Evolutionary conservation across 2,888 invertebrate genomes (phyloP), one percentile per base, ranked within the genome.

Genomic region (Hesperia comma): DNA sequence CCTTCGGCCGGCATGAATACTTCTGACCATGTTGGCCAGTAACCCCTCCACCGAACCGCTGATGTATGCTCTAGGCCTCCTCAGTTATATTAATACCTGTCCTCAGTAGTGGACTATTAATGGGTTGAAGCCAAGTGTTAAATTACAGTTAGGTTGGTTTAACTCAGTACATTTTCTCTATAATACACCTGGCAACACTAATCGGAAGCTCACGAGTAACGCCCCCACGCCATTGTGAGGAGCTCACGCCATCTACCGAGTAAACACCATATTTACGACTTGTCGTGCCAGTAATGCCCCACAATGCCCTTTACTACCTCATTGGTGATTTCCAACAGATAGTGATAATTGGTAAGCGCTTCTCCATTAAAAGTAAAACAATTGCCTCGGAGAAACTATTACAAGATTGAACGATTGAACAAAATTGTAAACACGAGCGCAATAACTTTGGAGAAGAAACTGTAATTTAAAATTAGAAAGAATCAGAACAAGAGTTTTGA

Each of bases 181-280:
- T 56, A 56, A 63, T 56, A 57, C 46, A 63, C 32, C 63, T 57
- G 63, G 63, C 41, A 64, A 64, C 60, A 66, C 54, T 61, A 46
- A 55, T 61, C 54, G 61, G 60, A 66, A 54, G 72, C 75, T 73
- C 71, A 63, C 67, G 64, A 57, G 72, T 49, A 66, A 79, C 86
- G 86, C 88, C 87, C 83, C 84, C 88, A 77, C 83, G 69, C 84
- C 75, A 86, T 87, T 87, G 87, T 87, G 73, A 72, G 72, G 72
- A 62, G 69, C 67, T 73, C 75, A 77, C 75, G 80, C 80, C 84
- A 80, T 82, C 84, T 83, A 79, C 76, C 80, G 79, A 68, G 68
- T 72, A 63, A 58, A 67, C 64, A 56, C 69, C 37, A 72, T 79
- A 77, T 73, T 83, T 81, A 84, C 79, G 79, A 79, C 75, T 72